These are phyloP conservation scores for Melanotaenia pygmaea DNA, from an alignment of 2,797 vertebrate species.

Conservation along the genomic window DNA sequence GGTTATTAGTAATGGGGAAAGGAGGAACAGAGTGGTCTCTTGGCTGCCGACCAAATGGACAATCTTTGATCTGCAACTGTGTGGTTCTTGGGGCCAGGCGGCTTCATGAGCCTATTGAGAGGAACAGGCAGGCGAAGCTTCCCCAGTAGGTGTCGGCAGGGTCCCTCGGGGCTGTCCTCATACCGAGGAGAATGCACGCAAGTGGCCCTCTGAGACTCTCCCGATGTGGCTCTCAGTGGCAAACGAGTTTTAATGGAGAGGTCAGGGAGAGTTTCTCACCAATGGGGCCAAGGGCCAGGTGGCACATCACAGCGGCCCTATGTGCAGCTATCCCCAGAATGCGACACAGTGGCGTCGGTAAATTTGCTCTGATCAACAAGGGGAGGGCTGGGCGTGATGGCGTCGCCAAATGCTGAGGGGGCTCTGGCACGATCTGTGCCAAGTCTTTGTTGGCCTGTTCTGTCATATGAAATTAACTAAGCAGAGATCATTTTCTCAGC, in stretches of 20 bases:
- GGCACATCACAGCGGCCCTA: conserved; percentile 81
- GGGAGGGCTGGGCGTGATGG: conserved; percentile 66
- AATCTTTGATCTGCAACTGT: conserved; percentile 80
- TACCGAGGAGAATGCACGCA: conserved; percentile 71
- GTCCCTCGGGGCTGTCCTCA: conserved; percentile 73
- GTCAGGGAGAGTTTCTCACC: conserved; percentile 81
- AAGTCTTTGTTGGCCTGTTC: conserved; percentile 39
- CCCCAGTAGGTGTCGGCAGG: conserved; percentile 75
- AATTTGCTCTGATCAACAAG: conserved; percentile 80
- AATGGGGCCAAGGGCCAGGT: conserved; percentile 80
- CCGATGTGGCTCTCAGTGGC: conserved; percentile 69
- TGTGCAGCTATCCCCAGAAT: conserved; percentile 85
- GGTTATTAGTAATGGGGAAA: conserved; percentile 58
- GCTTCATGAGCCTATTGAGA: conserved; percentile 53
- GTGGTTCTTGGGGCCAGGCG: conserved; percentile 56
- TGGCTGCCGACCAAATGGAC: conserved; percentile 73
- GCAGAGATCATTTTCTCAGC: not conserved
- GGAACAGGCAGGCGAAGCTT: conserved; percentile 43
- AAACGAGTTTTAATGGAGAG: conserved; percentile 80
- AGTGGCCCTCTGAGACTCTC: conserved; percentile 77
- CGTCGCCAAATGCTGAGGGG: conserved; percentile 78
- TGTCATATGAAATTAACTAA: conserved; percentile 3
- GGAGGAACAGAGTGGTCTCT: conserved; percentile 68
- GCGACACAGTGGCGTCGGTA: conserved; percentile 87
- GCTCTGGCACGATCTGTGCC: conserved; percentile 56